Conservation (phyloP, 1,140 invertebrate species). For the Orius insidiosus region DNA sequence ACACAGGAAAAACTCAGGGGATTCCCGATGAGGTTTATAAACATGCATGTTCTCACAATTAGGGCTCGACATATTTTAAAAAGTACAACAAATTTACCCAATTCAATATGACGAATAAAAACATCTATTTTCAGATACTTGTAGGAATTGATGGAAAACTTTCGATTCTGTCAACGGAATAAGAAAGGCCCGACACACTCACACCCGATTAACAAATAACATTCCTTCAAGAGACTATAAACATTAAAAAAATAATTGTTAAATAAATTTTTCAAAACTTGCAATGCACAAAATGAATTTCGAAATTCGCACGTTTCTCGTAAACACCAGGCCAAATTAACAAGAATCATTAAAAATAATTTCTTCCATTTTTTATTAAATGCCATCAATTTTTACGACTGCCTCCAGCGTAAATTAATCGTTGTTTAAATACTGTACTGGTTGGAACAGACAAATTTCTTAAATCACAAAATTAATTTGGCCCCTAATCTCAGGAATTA, state of each 20-base stretch:
- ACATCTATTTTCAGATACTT: slow-evolving; percentile 1
- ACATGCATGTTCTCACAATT: slow-evolving; percentile 12
- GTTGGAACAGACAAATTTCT: neutral
- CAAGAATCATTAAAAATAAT: slow-evolving; percentile 1
- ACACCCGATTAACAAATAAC: slow-evolving; percentile 3
- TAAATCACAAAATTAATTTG: slow-evolving; percentile 7
- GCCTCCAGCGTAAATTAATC: neutral
- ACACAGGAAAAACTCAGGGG: slow-evolving; percentile 3
- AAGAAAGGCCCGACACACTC: slow-evolving; percentile 7
- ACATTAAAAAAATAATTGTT: slow-evolving; percentile 3
- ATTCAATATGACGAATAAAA: slow-evolving; percentile 2
- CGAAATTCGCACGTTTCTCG: slow-evolving; percentile 8
- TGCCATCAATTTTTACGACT: too few species aligned
- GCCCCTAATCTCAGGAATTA: slow-evolving; percentile 7
- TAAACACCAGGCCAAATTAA: slow-evolving; percentile 11
- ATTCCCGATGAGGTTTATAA: slow-evolving; percentile 3
- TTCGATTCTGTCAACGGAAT: neutral
- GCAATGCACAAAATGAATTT: slow-evolving; percentile 12
- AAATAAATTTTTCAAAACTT: slow-evolving; percentile 11
- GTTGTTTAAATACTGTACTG: slow-evolving; percentile 6
- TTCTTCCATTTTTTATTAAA: too few species aligned
- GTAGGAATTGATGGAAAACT: neutral
- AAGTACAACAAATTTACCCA: slow-evolving; percentile 13
- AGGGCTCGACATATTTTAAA: slow-evolving; percentile 10
- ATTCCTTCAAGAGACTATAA: slow-evolving; percentile 9